Evolutionary conservation across 1,140 invertebrate genomes (phyloP), one percentile per base, ranked within the genome.

Genomic region (Mercenaria mercenaria): DNA sequence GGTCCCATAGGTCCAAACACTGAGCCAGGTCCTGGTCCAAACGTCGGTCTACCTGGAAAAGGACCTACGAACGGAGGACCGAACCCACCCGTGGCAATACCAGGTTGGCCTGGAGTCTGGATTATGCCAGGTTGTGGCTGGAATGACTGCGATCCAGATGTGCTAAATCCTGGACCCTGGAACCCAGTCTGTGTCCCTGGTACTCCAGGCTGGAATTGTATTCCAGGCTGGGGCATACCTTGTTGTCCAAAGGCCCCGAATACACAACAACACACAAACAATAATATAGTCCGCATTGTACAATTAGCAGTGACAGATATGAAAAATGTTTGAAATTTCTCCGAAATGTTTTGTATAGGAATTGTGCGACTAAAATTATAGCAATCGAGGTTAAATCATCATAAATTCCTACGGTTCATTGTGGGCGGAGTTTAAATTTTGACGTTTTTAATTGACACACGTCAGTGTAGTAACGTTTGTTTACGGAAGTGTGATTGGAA

Each of bases 401-500:
- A 26, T 50, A 77, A 29, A 29, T 41, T 37, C 34, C 1, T 41
- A 69, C 11, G 39, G 2, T 26, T 8, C 8, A n/a, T 56, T 52
- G 76, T 52, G 29, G 76, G 76, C 47, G 76, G n/a, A 37, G 76
- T 29, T 79, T 32, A 56, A 37, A 56, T 10, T 79, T 52, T 79
- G 76, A 79, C 76, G 47, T 47, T 43, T 79, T 52, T 56, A 39
- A 79, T 26, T 79, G 76, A 56, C 76, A 79, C 13, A 34, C 50
- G 76, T 41, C 43, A 52, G 56, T 52, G 50, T 23, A 32, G 23
- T n/a, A 79, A 79, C 37, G 32, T 52, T 52, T 52, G 43, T 52
- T 79, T 56, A 52, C 43, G 76, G 76, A 79, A 79, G 76, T 56
- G 8, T 72, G 67, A 72, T 72, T 72, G 67, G 67, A 72, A 72